Evolutionary conservation across 2,888 invertebrate species (phyloP), one percentile per base, ranked within the genome.

Genomic region (Ferdinandea cuprea): DNA sequence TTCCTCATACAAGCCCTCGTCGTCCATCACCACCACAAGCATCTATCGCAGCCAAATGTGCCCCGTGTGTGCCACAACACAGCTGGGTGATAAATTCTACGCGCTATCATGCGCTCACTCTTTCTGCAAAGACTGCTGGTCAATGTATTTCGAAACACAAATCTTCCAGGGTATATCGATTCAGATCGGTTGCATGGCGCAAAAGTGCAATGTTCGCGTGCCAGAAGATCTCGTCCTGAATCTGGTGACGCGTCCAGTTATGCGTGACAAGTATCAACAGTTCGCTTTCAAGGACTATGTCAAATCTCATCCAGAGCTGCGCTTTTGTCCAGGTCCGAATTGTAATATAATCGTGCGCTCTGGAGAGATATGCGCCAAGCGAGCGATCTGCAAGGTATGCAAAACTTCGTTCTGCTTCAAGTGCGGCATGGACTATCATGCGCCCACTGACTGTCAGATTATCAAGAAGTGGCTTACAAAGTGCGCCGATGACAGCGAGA

Each of bases 401-500:
- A 96, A 96, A 91, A 94, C 96, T 63, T 92, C 95, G 65, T 99
- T 98, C 89, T 99, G 99, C 93, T 98, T 96, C 90, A 95, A 95
- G 85, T 99, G 99, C 92, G 98, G 99, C 84, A 96, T 96, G 88
- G 97, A 98, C 87, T 99, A 99, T 91, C 99, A 99, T 91, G 99
- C 99, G 21, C 99, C 99, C 25, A 98, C 99, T 3, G 98, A 98
- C 91, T 99, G 99, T 91, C 93, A 94, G 85, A 96, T 97, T 35
- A 99, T 99, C 86, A 96, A 96, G 88, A 96, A 96, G 88, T 99
- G 99, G 99, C 92, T 99, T 81, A 98, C 98, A n/a, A 99, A 99
- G 92, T 99, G 99, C 92, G 99, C 98, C 61, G 99, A 99, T 92
- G 99, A 99, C 91, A 99, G 98, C 81, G 99, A 99, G 92, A 99